Conservation (phyloP, 2,797 vertebrate species). For the Cuniculus paca region DNA sequence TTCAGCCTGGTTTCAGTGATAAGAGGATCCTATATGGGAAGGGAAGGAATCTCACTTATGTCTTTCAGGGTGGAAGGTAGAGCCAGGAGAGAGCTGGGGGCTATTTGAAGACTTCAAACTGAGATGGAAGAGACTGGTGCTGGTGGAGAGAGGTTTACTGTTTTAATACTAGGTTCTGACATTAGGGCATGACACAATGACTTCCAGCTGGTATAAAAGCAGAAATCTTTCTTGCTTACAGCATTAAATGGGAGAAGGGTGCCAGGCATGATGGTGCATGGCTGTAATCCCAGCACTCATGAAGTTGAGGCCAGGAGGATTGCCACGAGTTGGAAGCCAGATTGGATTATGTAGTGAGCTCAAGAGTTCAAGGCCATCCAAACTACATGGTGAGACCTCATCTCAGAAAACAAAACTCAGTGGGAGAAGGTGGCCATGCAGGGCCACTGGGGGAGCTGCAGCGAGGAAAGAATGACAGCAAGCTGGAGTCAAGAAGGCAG, state of each 20-base stretch:
- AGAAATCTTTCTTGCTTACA: background rate
- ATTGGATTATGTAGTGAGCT: background rate
- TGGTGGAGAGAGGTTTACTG: background rate
- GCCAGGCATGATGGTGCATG: background rate
- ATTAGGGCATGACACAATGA: background rate
- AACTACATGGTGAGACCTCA: background rate
- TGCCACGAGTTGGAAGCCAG: background rate
- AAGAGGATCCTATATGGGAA: background rate
- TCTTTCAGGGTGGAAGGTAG: background rate
- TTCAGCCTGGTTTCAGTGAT: background rate
- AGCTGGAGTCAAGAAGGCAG: background rate
- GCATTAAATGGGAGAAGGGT: background rate
- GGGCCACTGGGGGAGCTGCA: background rate
- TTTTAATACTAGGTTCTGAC: background rate
- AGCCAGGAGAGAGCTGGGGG: background rate
- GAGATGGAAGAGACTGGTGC: background rate
- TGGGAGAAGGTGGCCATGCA: background rate
- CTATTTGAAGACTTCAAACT: background rate
- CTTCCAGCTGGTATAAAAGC: background rate
- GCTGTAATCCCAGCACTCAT: background rate
- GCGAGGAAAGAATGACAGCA: background rate
- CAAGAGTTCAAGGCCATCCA: background rate
- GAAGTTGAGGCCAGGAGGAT: background rate
- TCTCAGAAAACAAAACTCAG: background rate
- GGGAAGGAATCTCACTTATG: background rate